Percentiles rank a stretch among this genome's conserved stretches.
Evolutionary conservation across 2,113 vertebrate species (phyloP).

Genomic region (Loxodonta africana): DNA sequence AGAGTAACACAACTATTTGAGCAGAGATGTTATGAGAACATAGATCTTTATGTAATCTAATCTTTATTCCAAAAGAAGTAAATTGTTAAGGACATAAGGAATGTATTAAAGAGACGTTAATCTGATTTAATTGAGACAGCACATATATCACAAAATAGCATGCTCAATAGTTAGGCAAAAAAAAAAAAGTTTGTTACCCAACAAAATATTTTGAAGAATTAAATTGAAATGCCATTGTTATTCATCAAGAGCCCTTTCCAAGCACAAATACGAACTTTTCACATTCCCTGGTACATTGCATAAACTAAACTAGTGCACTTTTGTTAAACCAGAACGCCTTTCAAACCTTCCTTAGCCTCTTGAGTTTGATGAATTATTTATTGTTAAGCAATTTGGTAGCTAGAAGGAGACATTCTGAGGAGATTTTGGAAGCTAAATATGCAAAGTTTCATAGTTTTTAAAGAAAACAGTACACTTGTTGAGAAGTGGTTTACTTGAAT

Average conservation of each 20-base stretch:
- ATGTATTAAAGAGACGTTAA: neutral
- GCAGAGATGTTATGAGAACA: constrained; percentile 10
- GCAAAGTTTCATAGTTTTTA: constrained; percentile 63
- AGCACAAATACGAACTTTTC: constrained; percentile 58
- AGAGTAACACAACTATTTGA: constrained; percentile 16
- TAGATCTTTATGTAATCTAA: constrained; percentile 34
- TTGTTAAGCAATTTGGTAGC: constrained; percentile 52
- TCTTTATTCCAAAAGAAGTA: neutral
- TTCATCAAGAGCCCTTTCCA: neutral
- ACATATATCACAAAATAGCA: neutral
- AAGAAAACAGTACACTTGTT: constrained; percentile 19
- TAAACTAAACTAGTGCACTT: constrained; percentile 24
- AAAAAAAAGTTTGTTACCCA: neutral
- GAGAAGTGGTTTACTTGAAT: constrained; percentile 43
- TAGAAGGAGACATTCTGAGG: constrained; percentile 61
- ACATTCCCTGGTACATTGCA: neutral
- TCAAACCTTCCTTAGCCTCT: constrained; percentile 53
- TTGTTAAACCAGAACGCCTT: constrained; percentile 55
- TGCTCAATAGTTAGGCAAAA: neutral
- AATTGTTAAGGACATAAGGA: constrained; percentile 6
- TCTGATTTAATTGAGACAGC: constrained; percentile 36
- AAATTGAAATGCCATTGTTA: constrained; percentile 8
- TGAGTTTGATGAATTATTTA: constrained; percentile 58
- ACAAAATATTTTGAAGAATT: constrained; percentile 33
- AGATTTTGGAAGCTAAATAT: constrained; percentile 63